A percentile compares a stretch with the other conserved stretches of the same genome.
Evolutionary conservation across 1,140 invertebrate species (phyloP).

Genomic region (Cydia amplana): DNA sequence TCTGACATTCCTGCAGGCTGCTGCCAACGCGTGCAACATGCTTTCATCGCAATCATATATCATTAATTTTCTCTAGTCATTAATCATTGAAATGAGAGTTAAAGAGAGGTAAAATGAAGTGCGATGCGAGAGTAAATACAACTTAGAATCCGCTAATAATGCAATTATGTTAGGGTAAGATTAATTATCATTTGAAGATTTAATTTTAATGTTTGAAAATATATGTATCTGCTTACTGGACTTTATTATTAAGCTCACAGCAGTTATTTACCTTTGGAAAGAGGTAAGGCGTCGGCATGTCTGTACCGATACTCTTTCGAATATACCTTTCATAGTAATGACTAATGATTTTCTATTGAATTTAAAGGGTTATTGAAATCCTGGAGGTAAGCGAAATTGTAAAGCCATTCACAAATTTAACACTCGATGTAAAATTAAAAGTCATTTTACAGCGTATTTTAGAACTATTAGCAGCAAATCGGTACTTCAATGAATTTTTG

Average conservation of each 20-base stretch:
- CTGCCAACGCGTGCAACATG: constrained; percentile 55
- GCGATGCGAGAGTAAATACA: constrained; percentile 69
- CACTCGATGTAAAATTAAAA: constrained; percentile 56
- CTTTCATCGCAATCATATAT: constrained; percentile 73
- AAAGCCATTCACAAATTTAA: constrained; percentile 64
- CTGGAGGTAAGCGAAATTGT: constrained; percentile 23
- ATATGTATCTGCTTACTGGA: constrained; percentile 37
- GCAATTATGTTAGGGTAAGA: constrained; percentile 64
- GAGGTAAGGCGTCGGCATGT: constrained; percentile 58
- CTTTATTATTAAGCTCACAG: constrained; percentile 22
- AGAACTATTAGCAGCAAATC: constrained; percentile 20
- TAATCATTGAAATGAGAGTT: constrained; percentile 77
- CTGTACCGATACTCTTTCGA: constrained; percentile 43
- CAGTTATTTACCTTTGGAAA: constrained; percentile 36
- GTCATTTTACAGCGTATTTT: constrained; percentile 47
- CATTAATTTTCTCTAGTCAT: constrained; percentile 64
- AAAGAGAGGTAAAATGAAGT: constrained; percentile 77
- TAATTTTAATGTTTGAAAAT: constrained; percentile 32
- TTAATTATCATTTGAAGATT: constrained; percentile 63
- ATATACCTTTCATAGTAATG: constrained; percentile 47
- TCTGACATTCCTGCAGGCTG: constrained; percentile 55
- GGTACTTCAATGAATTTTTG: not conserved
- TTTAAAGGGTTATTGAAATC: constrained; percentile 40
- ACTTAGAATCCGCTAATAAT: constrained; percentile 64
- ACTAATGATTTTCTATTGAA: constrained; percentile 59